These are phyloP conservation scores for Cyprinodon tularosa DNA, from an alignment of 2,113 vertebrate genomes.

Conservation along the genomic window DNA sequence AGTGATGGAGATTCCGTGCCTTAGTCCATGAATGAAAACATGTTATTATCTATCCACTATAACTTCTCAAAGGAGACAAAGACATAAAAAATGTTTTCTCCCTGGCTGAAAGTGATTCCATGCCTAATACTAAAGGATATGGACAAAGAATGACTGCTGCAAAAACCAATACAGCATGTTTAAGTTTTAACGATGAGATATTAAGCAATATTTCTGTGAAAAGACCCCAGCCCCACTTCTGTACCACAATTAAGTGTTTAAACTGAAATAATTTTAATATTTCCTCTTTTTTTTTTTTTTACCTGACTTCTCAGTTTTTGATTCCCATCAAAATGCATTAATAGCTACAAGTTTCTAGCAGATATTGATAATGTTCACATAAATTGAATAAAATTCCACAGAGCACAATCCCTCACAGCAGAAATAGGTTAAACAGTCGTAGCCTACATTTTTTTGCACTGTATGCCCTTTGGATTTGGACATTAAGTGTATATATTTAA, in stretches of 20 bases:
- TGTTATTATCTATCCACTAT: not conserved
- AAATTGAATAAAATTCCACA: not conserved
- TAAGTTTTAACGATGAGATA: constrained; percentile 5
- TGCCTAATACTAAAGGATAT: not conserved
- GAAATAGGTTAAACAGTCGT: not conserved
- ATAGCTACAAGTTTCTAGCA: not conserved
- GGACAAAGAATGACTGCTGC: constrained; percentile 12
- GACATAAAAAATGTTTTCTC: not conserved
- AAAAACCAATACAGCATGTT: constrained; percentile 9
- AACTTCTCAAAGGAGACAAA: not conserved
- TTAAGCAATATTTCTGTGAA: not conserved
- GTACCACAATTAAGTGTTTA: not conserved
- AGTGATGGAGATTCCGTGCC: not conserved
- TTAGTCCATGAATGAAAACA: not conserved
- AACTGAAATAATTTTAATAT: not conserved
- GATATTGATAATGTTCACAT: not conserved
- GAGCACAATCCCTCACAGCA: not conserved
- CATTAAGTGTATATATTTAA: not conserved
- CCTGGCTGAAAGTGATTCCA: not conserved
- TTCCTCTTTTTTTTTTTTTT: not conserved
- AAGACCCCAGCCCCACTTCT: not conserved
- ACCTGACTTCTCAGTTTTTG: not conserved
- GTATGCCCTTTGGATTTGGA: not conserved
- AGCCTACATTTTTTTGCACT: not conserved
- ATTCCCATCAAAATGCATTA: not conserved